Conservation (phyloP, 2,888 invertebrate species). For the Caenorhabditis angaria region DNA sequence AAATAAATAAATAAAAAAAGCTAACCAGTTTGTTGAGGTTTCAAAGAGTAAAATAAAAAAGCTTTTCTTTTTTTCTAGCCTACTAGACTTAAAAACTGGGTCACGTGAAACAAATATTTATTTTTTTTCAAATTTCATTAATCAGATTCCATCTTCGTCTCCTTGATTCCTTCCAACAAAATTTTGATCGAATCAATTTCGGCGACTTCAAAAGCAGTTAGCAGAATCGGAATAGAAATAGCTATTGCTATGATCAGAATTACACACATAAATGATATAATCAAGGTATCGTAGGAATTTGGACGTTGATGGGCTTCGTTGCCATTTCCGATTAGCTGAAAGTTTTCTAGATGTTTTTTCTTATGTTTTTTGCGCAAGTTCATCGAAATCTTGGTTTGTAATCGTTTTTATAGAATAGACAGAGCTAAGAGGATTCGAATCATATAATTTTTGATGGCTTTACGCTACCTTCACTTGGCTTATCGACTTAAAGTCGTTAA, state of each 20-base stretch:
- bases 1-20: not conserved
- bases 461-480: too few species aligned
- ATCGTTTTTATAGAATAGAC: too few species aligned
- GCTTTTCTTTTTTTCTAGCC: not conserved
- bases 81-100: not conserved
- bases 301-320: not conserved
- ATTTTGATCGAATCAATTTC: too few species aligned
- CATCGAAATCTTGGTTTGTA: too few species aligned
- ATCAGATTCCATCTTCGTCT: not conserved
- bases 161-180: too few species aligned
- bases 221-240: not conserved
- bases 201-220: not conserved
- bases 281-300: not conserved
- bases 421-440: too few species aligned
- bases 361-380: too few species aligned
- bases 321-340: not conserved
- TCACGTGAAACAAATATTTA: not conserved
- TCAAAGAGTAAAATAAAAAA: not conserved
- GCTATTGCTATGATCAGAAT: not conserved
- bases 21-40: not conserved
- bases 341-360: too few species aligned
- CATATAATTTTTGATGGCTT: too few species aligned
- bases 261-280: not conserved
- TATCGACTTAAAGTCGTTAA: too few species aligned
- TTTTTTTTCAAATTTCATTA: not conserved